Evolutionary conservation across 2,888 invertebrate species (phyloP).

Genomic region (Drosophila tanythrix): DNA sequence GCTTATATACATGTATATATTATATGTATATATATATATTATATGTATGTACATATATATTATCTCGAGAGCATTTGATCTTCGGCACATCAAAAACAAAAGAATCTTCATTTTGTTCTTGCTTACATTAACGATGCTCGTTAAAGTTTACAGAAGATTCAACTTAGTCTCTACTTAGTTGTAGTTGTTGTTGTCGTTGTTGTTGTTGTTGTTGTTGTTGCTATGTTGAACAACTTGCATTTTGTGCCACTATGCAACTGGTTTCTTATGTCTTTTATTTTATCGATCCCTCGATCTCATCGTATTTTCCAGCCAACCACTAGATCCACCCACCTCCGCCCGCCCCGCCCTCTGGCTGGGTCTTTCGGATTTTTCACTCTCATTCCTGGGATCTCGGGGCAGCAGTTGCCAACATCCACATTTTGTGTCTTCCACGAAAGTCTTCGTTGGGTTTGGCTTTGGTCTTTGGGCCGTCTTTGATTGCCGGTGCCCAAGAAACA

Average conservation of each 20-base stretch:
- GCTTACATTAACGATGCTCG: not conserved
- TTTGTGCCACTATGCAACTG: constrained; percentile 52
- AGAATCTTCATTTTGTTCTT: not conserved
- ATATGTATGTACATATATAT: no score
- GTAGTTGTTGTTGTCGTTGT: not conserved
- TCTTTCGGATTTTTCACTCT: constrained; percentile 64
- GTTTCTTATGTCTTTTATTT: constrained; percentile 35
- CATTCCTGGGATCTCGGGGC: constrained; percentile 38
- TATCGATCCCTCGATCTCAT: constrained; percentile 42
- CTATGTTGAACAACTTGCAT: constrained; percentile 11
- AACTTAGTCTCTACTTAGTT: not conserved
- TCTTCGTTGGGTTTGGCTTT: constrained; percentile 23
- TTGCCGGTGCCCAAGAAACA: constrained; percentile 47
- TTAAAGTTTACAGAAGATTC: not conserved
- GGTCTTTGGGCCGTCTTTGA: constrained; percentile 45
- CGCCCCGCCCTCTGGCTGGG: not conserved
- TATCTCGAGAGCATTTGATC: not conserved
- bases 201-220: not conserved
- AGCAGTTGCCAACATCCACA: constrained; percentile 25
- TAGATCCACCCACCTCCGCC: constrained; percentile 15
- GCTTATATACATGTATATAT: rapidly evolving
- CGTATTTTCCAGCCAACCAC: constrained; percentile 44
- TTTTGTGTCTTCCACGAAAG: constrained; percentile 44
- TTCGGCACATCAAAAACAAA: not conserved
- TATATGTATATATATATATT: no score